These are phyloP conservation scores for Takifugu bimaculatus DNA, from an alignment of 2,113 vertebrate species.

Conservation along the genomic window DNA sequence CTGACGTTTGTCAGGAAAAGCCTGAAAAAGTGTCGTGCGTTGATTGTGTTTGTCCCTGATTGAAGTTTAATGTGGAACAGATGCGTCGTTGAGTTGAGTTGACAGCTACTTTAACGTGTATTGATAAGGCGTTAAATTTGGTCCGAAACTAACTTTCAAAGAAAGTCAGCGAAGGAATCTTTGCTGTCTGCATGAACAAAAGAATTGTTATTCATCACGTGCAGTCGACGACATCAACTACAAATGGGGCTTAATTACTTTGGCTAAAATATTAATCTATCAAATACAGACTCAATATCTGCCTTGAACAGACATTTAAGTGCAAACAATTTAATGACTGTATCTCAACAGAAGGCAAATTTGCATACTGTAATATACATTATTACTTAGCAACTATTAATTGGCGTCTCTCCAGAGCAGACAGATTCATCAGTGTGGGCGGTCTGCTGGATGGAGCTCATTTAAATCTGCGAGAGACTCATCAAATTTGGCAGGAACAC, in stretches of 20 bases:
- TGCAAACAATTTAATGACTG: conserved; percentile 40
- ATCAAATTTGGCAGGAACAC: conserved; percentile 60
- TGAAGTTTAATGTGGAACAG: conserved; percentile 4
- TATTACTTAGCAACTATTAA: conserved; percentile 62
- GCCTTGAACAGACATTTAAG: conserved; percentile 43
- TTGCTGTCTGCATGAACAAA: background rate
- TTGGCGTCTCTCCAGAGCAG: conserved; percentile 39
- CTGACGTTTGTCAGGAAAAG: conserved; percentile 14
- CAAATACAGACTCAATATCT: conserved; percentile 37
- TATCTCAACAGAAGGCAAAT: conserved; percentile 39
- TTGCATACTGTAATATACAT: conserved; percentile 52
- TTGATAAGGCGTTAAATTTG: background rate
- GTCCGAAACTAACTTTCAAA: background rate
- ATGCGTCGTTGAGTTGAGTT: conserved; percentile 13
- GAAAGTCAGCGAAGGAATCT: background rate
- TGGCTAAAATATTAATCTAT: conserved; percentile 49
- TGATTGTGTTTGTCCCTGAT: conserved; percentile 16
- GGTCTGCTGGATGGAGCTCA: conserved; percentile 21
- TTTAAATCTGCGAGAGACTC: conserved; percentile 39
- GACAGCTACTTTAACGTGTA: conserved; percentile 5
- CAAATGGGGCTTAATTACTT: conserved; percentile 42
- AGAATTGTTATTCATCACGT: conserved; percentile 18
- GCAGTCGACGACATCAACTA: conserved; percentile 34
- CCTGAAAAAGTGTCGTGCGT: conserved; percentile 12
- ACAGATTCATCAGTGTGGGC: conserved; percentile 7